phyloP scores from a whole-genome alignment of 1,140 invertebrate genomes.

The Ceratoteleas bidentatus region DNA sequence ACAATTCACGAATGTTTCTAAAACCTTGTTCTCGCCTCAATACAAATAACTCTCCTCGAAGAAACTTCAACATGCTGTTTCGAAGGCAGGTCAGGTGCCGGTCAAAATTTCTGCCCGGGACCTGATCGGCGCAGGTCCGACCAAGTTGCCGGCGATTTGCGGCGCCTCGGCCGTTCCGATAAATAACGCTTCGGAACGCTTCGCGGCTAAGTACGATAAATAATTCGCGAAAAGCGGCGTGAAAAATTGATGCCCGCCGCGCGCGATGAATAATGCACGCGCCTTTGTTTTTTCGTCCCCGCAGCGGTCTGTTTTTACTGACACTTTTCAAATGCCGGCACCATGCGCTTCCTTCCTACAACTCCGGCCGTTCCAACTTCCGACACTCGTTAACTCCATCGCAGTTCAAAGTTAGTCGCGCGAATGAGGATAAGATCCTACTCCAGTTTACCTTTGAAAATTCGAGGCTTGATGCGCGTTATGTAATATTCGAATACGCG shows the following conservation, averaged over 20 bases:
- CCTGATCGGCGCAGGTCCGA: not conserved
- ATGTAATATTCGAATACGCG: slow-evolving; percentile 38
- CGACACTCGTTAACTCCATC: slow-evolving; percentile 52
- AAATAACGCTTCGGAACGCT: slow-evolving; percentile 32
- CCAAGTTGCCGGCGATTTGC: slow-evolving; percentile 20
- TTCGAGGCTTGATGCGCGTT: slow-evolving; percentile 36
- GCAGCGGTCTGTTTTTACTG: slow-evolving; percentile 9
- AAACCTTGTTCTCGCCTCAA: no score
- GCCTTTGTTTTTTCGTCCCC: slow-evolving; percentile 15
- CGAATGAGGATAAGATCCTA: slow-evolving; percentile 46
- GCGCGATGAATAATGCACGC: slow-evolving; percentile 27
- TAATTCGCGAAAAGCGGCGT: slow-evolving; percentile 17
- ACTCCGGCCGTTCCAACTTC: slow-evolving; percentile 48
- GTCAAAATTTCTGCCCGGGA: no score
- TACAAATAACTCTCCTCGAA: no score
- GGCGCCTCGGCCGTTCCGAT: slow-evolving; percentile 31
- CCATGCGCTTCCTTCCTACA: slow-evolving; percentile 22
- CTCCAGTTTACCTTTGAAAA: slow-evolving; percentile 36
- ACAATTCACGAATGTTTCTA: no score
- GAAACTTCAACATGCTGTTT: no score
- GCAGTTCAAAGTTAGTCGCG: slow-evolving; percentile 50
- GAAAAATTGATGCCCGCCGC: slow-evolving; percentile 35
- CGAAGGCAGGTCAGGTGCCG: no score
- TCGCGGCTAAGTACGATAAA: slow-evolving; percentile 20
- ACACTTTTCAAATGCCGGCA: slow-evolving; percentile 13